Evolutionary conservation across 2,888 invertebrate genomes (phyloP).

Genomic region (Apotomis capreana): DNA sequence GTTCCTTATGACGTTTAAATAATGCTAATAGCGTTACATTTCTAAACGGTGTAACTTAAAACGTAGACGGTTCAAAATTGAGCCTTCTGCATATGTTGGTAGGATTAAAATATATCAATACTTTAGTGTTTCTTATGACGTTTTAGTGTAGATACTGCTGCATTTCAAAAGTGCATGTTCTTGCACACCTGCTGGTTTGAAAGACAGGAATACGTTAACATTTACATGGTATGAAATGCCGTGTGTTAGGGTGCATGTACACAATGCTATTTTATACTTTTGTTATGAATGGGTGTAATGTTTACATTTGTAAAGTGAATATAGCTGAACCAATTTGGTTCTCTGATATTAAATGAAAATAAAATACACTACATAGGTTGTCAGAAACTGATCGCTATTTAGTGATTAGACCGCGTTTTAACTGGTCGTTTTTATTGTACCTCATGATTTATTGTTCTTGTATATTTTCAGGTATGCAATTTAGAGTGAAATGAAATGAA

Average conservation of each 20-base stretch:
- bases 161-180: constrained; percentile 34
- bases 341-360: too few relatives aligned
- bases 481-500: too few relatives aligned
- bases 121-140: background rate
- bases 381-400: too few relatives aligned
- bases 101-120: constrained; percentile 3
- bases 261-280: background rate
- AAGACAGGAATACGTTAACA: constrained; percentile 29
- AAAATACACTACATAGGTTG: too few relatives aligned
- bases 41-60: background rate
- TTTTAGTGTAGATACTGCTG: background rate
- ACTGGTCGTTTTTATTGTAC: too few relatives aligned
- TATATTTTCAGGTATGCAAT: too few relatives aligned
- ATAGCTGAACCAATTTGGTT: too few relatives aligned
- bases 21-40: background rate
- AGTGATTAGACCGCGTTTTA: too few relatives aligned
- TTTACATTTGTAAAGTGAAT: too few relatives aligned
- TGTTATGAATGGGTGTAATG: background rate
- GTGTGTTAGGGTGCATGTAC: background rate
- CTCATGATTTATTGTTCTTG: too few relatives aligned
- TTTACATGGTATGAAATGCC: constrained; percentile 23
- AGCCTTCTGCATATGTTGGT: background rate
- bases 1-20: background rate
- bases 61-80: background rate
- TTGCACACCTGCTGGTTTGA: constrained; percentile 29